Evolutionary conservation across 2,113 vertebrate species (phyloP), one percentile per base, ranked within the genome.

Genomic region (Serinus canaria): DNA sequence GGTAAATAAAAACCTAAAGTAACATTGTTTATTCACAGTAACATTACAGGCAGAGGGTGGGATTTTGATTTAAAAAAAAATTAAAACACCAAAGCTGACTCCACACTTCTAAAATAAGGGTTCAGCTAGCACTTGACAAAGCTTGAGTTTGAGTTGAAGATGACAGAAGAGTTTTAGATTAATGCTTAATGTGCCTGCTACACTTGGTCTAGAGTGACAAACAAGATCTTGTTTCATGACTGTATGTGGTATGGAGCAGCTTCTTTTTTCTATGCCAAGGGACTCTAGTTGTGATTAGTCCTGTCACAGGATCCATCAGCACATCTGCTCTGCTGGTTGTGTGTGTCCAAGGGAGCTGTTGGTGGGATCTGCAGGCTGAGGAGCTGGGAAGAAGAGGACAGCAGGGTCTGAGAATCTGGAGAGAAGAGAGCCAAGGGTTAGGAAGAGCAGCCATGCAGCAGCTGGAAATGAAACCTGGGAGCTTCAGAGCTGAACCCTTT

Each of bases 1-100:
- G 92, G 83, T 81, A 70, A 86, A 66, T 86, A 83, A 92, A 91
- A 91, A 6, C 17, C 13, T 81, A n/a, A 87, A 93, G 72, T 73
- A 72, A 50, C 22, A 20, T 33, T 79, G 21, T 91, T 94, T 84
- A 59, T 93, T 94, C 63, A 35, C 53, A 83, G 59, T 86, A 74
- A 59, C 7, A 13, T 77, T 92, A 11, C 35, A 78, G 55, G 41
- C 68, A 90, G 59, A 63, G 70, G 12, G 76, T 89, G 28, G 31
- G 19, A 15, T 10, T 90, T 74, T 74, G 44, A 49, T 90, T 25
- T 4, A 4, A 10, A 31, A 62, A 69, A 67, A 68, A 67, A 50
- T 27, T 9, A 6, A 59, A 41, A 78, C 68, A 15, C 2, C 13
- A 30, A 83, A 83, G 35, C 59, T 86, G 83, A 69, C 43, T 93